These are phyloP conservation scores for Drosophila algonquin DNA, from an alignment of 2,888 invertebrate species.

Conservation along the genomic window DNA sequence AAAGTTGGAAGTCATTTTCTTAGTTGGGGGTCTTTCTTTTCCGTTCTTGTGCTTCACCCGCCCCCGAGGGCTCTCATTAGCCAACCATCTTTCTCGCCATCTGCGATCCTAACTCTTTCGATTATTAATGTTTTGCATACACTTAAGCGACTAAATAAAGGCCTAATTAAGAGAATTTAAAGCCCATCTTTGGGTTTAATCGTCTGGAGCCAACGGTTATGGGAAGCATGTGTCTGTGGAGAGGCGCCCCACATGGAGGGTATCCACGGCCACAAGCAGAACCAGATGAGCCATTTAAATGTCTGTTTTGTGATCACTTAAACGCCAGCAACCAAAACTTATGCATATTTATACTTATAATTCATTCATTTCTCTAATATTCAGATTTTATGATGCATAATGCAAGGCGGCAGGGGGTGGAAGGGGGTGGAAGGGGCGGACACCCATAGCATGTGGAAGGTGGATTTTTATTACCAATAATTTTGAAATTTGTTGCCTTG, in stretches of 20 bases:
- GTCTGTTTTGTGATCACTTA: conserved; percentile 71
- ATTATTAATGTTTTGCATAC: conserved; percentile 15
- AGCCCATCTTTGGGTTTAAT: conserved; percentile 50
- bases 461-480: conserved; percentile 77
- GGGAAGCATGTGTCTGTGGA: conserved; percentile 21
- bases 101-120: conserved; percentile 4
- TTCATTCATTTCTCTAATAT: conserved; percentile 77
- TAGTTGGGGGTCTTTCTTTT: background rate
- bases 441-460: conserved; percentile 51
- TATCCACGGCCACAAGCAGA: background rate
- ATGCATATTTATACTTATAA: conserved; percentile 74
- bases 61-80: background rate
- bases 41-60: too few relatives aligned
- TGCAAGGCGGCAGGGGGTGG: conserved; percentile 8
- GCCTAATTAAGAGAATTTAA: conserved; percentile 62
- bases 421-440: background rate
- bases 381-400: conserved; percentile 72
- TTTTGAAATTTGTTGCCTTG: conserved; percentile 72
- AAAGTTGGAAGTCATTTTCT: background rate
- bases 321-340: conserved; percentile 64
- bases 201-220: conserved; percentile 25
- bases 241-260: conserved; percentile 19
- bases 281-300: conserved; percentile 50
- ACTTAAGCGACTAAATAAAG: conserved; percentile 57
- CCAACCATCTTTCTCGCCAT: conserved; percentile 10